A percentile compares a stretch with the other conserved stretches of the same genome.
Conservation (phyloP, 1,140 invertebrate genomes). For the Pseudomyrmex pallidus region DNA sequence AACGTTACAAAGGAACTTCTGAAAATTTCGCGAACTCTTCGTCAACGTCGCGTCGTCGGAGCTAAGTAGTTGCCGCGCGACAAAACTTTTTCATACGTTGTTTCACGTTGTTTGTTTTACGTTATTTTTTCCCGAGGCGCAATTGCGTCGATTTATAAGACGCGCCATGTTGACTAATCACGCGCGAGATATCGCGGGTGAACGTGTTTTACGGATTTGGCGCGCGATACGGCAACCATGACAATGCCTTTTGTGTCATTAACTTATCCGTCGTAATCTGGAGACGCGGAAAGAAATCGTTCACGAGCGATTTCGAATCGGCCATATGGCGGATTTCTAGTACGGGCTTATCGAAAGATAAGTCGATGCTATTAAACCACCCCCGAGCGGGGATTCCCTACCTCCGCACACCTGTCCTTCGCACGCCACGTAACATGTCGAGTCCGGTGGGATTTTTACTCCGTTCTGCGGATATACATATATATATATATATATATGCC, state of each 20-base stretch:
- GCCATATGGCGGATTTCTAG: constrained; percentile 66
- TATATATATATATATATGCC: background rate
- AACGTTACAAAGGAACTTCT: constrained; percentile 13
- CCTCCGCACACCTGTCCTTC: constrained; percentile 66
- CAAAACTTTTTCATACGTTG: background rate
- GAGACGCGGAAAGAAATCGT: constrained; percentile 58
- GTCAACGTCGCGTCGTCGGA: constrained; percentile 8
- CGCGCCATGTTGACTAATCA: background rate
- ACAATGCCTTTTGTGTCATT: constrained; percentile 9
- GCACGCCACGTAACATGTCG: constrained; percentile 54
- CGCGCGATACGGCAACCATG: constrained; percentile 17
- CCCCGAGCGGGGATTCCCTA: constrained; percentile 1
- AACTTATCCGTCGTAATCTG: constrained; percentile 49
- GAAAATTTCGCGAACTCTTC: constrained; percentile 22
- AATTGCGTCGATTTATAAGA: background rate
- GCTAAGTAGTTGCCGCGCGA: background rate
- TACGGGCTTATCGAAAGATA: constrained; percentile 72
- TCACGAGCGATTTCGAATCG: constrained; percentile 56
- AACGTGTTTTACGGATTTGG: constrained; percentile 5
- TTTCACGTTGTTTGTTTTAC: no score
- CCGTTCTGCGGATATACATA: constrained; percentile 39
- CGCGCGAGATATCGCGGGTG: constrained; percentile 2
- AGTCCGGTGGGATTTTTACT: constrained; percentile 57
- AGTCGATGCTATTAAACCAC: constrained; percentile 71
- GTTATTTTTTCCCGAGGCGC: background rate